Evolutionary conservation across 2,113 vertebrate genomes (phyloP).

Genomic region (Neogobius melanostomus): DNA sequence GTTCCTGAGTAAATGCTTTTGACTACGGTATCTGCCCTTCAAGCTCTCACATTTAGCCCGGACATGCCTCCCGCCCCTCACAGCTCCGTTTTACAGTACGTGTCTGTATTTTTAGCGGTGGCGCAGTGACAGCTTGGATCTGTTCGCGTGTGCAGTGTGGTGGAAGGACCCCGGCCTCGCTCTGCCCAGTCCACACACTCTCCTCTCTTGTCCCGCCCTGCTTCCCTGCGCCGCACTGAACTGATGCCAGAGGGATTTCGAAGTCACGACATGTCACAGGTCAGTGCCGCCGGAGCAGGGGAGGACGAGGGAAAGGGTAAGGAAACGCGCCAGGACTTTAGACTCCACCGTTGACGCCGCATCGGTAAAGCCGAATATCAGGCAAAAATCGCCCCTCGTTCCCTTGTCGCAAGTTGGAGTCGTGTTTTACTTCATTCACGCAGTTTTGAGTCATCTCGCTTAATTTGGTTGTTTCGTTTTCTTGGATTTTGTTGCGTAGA

Average conservation of each 20-base stretch:
- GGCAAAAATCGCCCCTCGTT: too few relatives aligned
- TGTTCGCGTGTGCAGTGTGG: slow-evolving; percentile 33
- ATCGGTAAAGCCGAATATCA: too few relatives aligned
- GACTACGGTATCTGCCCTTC: not conserved
- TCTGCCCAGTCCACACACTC: slow-evolving; percentile 6
- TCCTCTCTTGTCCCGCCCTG: slow-evolving; percentile 1
- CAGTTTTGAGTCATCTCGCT: too few relatives aligned
- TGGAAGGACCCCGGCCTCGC: slow-evolving; percentile 29
- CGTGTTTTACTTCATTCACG: too few relatives aligned
- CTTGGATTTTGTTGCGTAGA: too few relatives aligned
- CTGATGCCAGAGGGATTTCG: slow-evolving; percentile 22
- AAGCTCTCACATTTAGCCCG: not conserved
- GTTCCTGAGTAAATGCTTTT: not conserved
- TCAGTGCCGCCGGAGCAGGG: slow-evolving; percentile 21
- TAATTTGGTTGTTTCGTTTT: too few relatives aligned
- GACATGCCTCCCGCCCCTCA: not conserved
- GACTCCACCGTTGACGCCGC: too few relatives aligned
- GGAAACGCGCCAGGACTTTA: too few relatives aligned
- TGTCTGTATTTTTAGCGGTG: not conserved
- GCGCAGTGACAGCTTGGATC: slow-evolving; percentile 23
- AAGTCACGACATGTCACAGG: slow-evolving; percentile 36
- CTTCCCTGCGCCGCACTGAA: slow-evolving; percentile 38
- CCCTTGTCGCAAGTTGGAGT: too few relatives aligned
- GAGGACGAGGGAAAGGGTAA: too few relatives aligned
- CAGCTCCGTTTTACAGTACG: not conserved